Evolutionary conservation across 2,888 invertebrate species (phyloP).

Genomic region (Junonia oenone): DNA sequence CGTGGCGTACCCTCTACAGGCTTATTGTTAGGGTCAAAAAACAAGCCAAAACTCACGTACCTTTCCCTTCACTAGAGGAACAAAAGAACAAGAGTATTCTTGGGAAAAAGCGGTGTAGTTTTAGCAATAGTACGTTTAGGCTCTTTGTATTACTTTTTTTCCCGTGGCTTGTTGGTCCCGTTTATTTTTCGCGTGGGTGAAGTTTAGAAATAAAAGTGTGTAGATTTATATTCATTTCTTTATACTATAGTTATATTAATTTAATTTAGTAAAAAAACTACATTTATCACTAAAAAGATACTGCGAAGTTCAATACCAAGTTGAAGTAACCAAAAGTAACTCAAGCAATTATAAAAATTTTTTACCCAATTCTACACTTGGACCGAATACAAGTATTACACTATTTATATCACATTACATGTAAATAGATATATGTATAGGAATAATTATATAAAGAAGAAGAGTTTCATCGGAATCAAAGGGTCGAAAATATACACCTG

Average conservation of each 20-base stretch:
- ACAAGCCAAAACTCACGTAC: constrained; percentile 63
- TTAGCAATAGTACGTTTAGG: constrained; percentile 39
- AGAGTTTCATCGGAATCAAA: neutral
- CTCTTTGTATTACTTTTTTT: constrained; percentile 43
- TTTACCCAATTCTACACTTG: no score
- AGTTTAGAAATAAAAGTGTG: neutral
- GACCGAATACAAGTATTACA: no score
- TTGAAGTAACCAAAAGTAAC: no score
- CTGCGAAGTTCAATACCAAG: no score
- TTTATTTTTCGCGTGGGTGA: constrained; percentile 26
- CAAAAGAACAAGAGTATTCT: constrained; percentile 50
- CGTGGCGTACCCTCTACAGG: constrained; percentile 56
- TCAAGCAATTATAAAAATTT: no score
- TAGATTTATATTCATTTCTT: neutral
- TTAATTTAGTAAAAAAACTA: no score
- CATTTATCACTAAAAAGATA: no score
- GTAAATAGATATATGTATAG: no score
- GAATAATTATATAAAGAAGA: neutral
- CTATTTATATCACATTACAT: no score
- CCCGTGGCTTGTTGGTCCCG: constrained; percentile 41
- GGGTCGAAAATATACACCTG: constrained; percentile 13
- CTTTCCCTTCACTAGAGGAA: constrained; percentile 50
- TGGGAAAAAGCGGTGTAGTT: constrained; percentile 48
- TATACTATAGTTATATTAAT: no score
- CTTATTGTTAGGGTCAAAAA: constrained; percentile 65